phyloP scores from a whole-genome alignment of 2,888 invertebrate genomes.

The Cerceris rybyensis region DNA sequence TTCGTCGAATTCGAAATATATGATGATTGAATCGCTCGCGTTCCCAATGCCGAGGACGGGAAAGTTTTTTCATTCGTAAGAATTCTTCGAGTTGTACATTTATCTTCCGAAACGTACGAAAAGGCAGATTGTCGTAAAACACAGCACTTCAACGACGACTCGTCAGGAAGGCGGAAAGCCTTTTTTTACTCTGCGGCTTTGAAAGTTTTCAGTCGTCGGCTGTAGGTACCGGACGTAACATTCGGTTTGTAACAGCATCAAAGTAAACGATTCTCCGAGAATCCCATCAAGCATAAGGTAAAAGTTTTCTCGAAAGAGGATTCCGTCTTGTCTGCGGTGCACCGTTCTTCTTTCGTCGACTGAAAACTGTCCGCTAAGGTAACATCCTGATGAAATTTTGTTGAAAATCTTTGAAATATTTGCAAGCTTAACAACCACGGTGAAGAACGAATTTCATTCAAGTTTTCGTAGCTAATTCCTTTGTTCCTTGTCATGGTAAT shows the following conservation, averaged over 20 bases:
- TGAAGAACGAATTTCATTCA: too few species aligned
- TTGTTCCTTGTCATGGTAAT: too few species aligned
- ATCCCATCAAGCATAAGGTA: not conserved
- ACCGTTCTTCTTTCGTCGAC: not conserved
- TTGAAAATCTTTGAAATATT: too few species aligned
- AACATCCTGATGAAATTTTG: not conserved
- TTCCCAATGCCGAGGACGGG: too few species aligned
- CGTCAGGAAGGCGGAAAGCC: not conserved
- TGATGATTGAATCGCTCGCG: too few species aligned
- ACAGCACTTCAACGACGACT: not conserved
- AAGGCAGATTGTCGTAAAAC: not conserved
- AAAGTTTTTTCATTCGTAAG: not conserved
- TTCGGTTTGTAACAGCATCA: not conserved
- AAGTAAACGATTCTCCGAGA: conserved; percentile 2
- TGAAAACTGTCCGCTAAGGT: not conserved
- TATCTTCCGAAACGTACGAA: not conserved
- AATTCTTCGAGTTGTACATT: not conserved
- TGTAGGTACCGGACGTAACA: not conserved
- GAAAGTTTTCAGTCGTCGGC: not conserved
- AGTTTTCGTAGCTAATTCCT: too few species aligned
- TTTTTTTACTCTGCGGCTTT: not conserved
- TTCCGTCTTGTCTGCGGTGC: not conserved
- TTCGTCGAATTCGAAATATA: too few species aligned
- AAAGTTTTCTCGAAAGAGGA: not conserved
- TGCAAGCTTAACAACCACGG: too few species aligned